phyloP scores from a whole-genome alignment of 2,888 invertebrate species.

The Habroteleia sp. region DNA sequence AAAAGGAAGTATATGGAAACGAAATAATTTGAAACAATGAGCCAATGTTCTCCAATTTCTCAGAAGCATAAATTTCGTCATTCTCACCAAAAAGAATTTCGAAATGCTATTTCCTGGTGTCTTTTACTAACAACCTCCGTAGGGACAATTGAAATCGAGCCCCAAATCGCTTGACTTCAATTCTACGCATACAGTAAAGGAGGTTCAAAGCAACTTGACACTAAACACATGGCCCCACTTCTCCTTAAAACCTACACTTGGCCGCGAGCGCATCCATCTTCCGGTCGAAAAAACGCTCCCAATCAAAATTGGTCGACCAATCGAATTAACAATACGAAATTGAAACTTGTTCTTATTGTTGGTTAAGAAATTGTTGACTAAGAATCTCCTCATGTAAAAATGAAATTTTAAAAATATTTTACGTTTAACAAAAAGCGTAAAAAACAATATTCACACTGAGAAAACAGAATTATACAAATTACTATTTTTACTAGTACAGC shows the following conservation, averaged over 20 bases:
- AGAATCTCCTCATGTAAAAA: too few relatives aligned
- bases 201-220: conserved; percentile 78
- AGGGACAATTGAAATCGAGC: conserved; percentile 54
- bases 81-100: background rate
- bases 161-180: conserved; percentile 38
- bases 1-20: too few relatives aligned
- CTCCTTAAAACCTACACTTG: conserved; percentile 77
- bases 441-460: too few relatives aligned
- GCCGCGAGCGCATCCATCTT: conserved; percentile 71
- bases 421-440: too few relatives aligned
- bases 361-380: too few relatives aligned
- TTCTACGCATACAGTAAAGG: conserved; percentile 46
- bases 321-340: conserved; percentile 33
- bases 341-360: too few relatives aligned
- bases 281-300: conserved; percentile 31
- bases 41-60: too few relatives aligned
- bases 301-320: conserved; percentile 24
- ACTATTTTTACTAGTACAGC: too few relatives aligned
- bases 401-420: too few relatives aligned
- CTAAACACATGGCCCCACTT: conserved; percentile 81
- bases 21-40: too few relatives aligned
- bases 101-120: conserved; percentile 18
- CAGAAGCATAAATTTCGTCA: background rate
- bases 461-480: too few relatives aligned
- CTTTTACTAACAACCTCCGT: conserved; percentile 47